These are phyloP conservation scores for Micropoecilia bifurca DNA, from an alignment of 2,797 vertebrate genomes.

Conservation along the genomic window DNA sequence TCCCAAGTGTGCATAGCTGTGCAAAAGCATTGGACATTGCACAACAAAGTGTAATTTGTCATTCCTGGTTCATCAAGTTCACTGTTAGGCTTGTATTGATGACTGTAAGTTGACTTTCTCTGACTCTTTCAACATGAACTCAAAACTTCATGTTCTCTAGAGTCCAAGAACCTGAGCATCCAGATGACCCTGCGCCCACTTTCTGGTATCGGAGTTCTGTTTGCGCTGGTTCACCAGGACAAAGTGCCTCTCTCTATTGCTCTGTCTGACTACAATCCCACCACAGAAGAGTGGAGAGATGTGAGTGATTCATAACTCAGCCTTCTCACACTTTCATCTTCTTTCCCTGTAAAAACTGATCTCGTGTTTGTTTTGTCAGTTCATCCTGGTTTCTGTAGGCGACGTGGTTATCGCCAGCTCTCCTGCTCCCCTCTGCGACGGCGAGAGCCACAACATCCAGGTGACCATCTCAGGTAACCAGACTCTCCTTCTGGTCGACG, in stretches of 20 bases:
- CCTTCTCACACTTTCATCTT: neutral
- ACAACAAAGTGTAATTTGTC: constrained; percentile 3
- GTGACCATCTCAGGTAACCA: constrained; percentile 81
- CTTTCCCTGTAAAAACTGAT: constrained; percentile 5
- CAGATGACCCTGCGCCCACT: constrained; percentile 86
- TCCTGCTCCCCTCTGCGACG: constrained; percentile 86
- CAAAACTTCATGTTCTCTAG: constrained; percentile 42
- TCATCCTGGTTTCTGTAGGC: constrained; percentile 86
- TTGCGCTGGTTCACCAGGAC: constrained; percentile 87
- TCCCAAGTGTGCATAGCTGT: neutral
- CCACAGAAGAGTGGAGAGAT: constrained; percentile 87
- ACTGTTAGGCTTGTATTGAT: constrained; percentile 32
- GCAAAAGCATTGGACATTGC: neutral
- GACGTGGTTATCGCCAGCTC: constrained; percentile 83
- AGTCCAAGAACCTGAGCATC: constrained; percentile 84
- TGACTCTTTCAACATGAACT: neutral
- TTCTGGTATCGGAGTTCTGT: constrained; percentile 88
- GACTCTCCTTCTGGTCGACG: constrained; percentile 86
- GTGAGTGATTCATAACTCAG: constrained; percentile 73
- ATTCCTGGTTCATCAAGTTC: constrained; percentile 27
- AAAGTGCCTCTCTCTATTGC: constrained; percentile 88
- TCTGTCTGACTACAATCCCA: constrained; percentile 89
- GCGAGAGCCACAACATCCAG: constrained; percentile 85
- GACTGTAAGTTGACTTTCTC: neutral
- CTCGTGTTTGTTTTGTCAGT: constrained; percentile 72